Conservation (phyloP, 2,113 vertebrate genomes). For the Myotis lucifugus region DNA sequence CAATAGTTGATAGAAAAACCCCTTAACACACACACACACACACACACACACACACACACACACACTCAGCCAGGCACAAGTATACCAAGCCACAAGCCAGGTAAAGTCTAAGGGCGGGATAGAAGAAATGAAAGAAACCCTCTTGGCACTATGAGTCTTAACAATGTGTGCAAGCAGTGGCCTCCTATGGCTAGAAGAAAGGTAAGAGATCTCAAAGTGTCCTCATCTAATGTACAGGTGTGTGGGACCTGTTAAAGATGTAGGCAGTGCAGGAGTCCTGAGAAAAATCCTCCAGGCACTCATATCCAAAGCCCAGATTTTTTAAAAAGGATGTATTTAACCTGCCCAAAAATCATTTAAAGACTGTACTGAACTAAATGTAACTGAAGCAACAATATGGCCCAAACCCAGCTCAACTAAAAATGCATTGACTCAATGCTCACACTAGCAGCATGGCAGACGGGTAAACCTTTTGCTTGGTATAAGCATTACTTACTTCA, state of each 20-base stretch:
- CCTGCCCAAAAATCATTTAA: neutral
- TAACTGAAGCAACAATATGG: neutral
- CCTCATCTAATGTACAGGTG: neutral
- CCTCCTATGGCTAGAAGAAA: neutral
- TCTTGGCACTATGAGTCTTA: neutral
- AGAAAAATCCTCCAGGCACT: neutral
- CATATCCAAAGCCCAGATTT: neutral
- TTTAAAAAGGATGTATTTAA: neutral
- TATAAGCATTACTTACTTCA: neutral
- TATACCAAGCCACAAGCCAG: neutral
- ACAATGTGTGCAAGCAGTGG: neutral
- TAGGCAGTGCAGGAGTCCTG: neutral
- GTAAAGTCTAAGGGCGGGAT: neutral
- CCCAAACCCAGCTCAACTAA: neutral
- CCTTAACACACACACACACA: neutral
- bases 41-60: neutral
- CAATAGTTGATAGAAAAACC: neutral
- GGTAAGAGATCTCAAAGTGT: neutral
- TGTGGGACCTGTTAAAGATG: neutral
- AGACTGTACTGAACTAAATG: neutral
- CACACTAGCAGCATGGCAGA: neutral
- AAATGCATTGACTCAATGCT: neutral
- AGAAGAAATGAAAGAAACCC: neutral
- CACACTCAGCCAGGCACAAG: neutral
- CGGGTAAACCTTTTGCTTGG: neutral